These are phyloP conservation scores for Patella depressa DNA, from an alignment of 2,888 invertebrate genomes.

Conservation along the genomic window DNA sequence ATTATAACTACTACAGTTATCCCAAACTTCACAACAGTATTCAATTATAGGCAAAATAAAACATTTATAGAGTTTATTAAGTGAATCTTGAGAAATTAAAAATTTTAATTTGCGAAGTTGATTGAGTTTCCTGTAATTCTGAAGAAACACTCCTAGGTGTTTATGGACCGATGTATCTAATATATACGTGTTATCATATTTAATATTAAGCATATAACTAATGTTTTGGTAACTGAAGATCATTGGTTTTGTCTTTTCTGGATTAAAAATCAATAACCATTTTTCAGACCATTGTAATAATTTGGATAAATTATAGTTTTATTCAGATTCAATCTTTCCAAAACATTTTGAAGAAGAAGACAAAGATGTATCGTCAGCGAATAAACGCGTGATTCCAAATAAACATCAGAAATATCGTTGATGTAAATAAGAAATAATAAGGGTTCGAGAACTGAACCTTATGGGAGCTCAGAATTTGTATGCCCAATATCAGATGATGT, in stretches of 20 bases:
- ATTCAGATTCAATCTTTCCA: not conserved
- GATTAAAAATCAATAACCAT: not conserved
- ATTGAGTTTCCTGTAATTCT: no score
- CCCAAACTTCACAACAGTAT: not conserved
- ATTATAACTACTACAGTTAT: not conserved
- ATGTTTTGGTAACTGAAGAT: not conserved
- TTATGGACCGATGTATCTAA: no score
- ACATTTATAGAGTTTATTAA: conserved; percentile 7
- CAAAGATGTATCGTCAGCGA: not conserved
- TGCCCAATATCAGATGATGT: not conserved
- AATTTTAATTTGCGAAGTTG: no score
- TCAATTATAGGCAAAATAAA: not conserved
- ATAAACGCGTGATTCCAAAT: not conserved
- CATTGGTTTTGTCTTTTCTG: not conserved
- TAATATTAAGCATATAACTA: no score
- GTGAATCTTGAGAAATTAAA: not conserved
- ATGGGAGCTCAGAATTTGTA: not conserved
- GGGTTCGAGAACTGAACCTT: not conserved
- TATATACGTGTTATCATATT: no score
- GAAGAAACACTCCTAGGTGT: no score
- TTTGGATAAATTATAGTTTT: not conserved
- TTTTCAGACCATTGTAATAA: not conserved
- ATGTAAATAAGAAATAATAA: not conserved
- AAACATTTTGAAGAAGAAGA: not conserved
- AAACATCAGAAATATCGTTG: conserved; percentile 1